Base-by-base conservation (phyloP, 2,797 vertebrate genomes). In the Vultur gryphus region DNA sequence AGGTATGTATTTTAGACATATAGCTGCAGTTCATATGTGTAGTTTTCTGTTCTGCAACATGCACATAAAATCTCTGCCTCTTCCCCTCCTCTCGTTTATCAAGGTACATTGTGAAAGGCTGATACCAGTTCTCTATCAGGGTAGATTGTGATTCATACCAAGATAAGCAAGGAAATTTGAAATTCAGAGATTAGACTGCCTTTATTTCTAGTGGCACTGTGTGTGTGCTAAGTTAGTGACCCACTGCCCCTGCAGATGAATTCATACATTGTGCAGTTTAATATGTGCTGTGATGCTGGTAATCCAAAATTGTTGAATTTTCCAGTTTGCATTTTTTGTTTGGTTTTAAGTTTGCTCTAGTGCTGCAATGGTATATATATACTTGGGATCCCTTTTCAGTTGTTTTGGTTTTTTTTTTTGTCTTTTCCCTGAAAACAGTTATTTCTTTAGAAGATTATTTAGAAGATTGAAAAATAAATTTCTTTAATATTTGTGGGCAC, bases 401-500 rank as follows among this genome's bases (percentile, higher is more conserved):
- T 72, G 20, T 44, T 52, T 2, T 20, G 37, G 37, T 46, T 46
- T 67, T 35, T 24, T 19, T 39, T 20, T 2, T 25, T 57, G 13
- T 18, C 23, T 2, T 5, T 13, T 3, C 5, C 7, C 25, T 1
- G 0, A 87, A 88, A 94, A 35, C 81, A 57, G 17, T 55, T 85
- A 41, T 77, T 95, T 84, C 66, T 89, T 88, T 79, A 92, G 70
- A 85, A 3, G 20, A 66, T 77, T 57, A 87, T 95, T 89, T 80
- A 76, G 69, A 84, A 89, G 72, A 84, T 84, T 89, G 88, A 90
- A 88, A 91, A 90, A 76, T 72, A 52, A 81, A 85, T 96, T 84
- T 91, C 55, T 95, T 86, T 93, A 75, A 28, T 92, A 29, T 89
- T 94, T 96, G 90, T 79, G 75, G 90, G 76, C 51, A 61, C 54